These are phyloP conservation scores for Ephydatia muelleri DNA, from an alignment of 37 sponge, comb jelly and placozoan genomes.

Conservation along the genomic window DNA sequence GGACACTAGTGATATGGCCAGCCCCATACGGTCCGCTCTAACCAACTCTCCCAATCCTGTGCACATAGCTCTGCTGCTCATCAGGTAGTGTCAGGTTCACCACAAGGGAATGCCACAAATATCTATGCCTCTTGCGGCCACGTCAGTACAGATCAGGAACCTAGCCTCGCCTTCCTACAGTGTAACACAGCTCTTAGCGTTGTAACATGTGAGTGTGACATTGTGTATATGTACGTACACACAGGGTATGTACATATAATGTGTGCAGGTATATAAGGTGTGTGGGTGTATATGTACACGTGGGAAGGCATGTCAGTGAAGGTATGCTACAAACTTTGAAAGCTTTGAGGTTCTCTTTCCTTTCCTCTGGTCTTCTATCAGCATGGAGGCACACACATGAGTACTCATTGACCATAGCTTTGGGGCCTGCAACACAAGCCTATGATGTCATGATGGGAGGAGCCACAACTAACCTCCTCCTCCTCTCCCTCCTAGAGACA, in stretches of 20 bases:
- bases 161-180: conserved; percentile 78
- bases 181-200: not conserved
- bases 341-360: conserved; percentile 79
- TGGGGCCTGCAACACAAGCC: conserved; percentile 22
- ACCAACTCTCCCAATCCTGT: conserved; percentile 94
- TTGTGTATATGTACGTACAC: not conserved
- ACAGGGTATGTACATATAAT: not conserved
- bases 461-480: not conserved
- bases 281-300: not conserved
- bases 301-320: not conserved
- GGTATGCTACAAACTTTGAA: conserved; percentile 64
- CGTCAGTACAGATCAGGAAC: conserved; percentile 97
- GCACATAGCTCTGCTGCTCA: conserved; percentile 94
- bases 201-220: not conserved
- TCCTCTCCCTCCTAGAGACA: conserved; percentile 68
- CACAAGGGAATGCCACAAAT: conserved; percentile 93
- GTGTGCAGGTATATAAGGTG: not conserved
- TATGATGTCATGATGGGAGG: not conserved
- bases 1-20: conserved; percentile 92
- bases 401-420: conserved; percentile 81
- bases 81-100: conserved; percentile 96
- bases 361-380: conserved; percentile 87
- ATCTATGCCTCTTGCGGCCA: conserved; percentile 96
- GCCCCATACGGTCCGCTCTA: conserved; percentile 93
- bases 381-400: conserved; percentile 95